Evolutionary conservation across 2,888 invertebrate genomes (phyloP).

Genomic region (Drosophila picticornis): DNA sequence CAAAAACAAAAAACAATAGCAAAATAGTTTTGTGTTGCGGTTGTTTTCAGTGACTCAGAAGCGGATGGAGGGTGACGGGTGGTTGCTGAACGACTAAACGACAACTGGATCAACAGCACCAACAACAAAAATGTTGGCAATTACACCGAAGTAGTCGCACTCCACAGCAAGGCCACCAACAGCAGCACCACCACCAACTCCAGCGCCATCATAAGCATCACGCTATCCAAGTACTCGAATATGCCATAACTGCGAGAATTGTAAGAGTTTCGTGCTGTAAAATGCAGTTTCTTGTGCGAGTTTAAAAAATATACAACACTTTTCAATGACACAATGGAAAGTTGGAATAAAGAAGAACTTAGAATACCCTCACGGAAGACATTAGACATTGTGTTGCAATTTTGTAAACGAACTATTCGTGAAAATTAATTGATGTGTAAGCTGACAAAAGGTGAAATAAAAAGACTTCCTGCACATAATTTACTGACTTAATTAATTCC

Average conservation of each 20-base stretch:
- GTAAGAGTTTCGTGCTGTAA: constrained; percentile 38
- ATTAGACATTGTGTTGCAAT: neutral
- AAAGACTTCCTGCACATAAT: neutral
- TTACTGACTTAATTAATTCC: neutral
- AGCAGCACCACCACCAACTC: neutral
- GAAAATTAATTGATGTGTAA: neutral
- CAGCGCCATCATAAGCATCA: constrained; percentile 7
- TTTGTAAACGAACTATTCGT: neutral
- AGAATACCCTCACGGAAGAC: constrained; percentile 1
- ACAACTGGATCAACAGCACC: constrained; percentile 47
- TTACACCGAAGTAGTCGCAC: constrained; percentile 60
- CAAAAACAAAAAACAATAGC: constrained; percentile 67
- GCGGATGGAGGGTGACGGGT: constrained; percentile 12
- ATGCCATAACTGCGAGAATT: constrained; percentile 24
- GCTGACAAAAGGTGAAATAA: neutral
- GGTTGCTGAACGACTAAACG: constrained; percentile 40
- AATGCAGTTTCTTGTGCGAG: constrained; percentile 56
- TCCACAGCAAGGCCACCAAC: constrained; percentile 40
- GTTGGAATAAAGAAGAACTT: neutral
- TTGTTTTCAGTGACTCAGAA: constrained; percentile 70
- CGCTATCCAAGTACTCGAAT: constrained; percentile 34
- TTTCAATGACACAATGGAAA: constrained; percentile 17
- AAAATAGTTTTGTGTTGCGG: constrained; percentile 82
- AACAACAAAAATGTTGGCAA: constrained; percentile 64
- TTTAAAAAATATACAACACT: constrained; percentile 64